Conservation (phyloP, 2,797 vertebrate genomes). For the Prionace glauca region DNA sequence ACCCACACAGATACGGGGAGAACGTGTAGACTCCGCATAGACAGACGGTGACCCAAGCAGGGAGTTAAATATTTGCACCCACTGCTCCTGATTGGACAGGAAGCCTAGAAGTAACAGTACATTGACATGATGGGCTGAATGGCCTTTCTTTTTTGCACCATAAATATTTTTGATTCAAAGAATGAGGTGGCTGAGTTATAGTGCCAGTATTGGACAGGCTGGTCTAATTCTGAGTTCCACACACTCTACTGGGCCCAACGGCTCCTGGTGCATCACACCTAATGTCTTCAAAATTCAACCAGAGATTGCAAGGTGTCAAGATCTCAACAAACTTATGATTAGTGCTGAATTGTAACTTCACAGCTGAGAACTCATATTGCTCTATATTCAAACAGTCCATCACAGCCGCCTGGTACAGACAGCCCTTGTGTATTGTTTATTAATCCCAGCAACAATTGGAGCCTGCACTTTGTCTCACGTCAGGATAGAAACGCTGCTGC, state of each 20-base stretch:
- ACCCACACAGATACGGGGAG: too few relatives aligned
- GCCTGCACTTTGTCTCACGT: not conserved
- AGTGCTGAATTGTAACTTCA: too few relatives aligned
- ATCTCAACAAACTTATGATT: not conserved
- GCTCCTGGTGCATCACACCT: not conserved
- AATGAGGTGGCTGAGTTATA: not conserved
- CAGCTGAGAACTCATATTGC: not conserved
- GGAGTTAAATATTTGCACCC: not conserved
- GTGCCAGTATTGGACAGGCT: not conserved
- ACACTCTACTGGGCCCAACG: not conserved
- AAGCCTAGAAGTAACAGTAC: not conserved
- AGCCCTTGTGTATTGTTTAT: not conserved
- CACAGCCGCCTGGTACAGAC: not conserved
- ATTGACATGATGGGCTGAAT: not conserved
- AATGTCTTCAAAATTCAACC: not conserved
- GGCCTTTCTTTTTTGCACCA: not conserved
- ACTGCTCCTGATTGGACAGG: too few relatives aligned
- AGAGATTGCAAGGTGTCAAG: not conserved
- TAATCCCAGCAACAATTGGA: not conserved
- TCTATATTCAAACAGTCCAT: not conserved
- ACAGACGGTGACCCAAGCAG: too few relatives aligned
- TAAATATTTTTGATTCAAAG: not conserved
- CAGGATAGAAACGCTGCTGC: not conserved
- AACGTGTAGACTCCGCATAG: too few relatives aligned
- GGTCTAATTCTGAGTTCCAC: not conserved